Base-by-base conservation (phyloP, 2,113 vertebrate genomes). In the Hemibagrus wyckioides region DNA sequence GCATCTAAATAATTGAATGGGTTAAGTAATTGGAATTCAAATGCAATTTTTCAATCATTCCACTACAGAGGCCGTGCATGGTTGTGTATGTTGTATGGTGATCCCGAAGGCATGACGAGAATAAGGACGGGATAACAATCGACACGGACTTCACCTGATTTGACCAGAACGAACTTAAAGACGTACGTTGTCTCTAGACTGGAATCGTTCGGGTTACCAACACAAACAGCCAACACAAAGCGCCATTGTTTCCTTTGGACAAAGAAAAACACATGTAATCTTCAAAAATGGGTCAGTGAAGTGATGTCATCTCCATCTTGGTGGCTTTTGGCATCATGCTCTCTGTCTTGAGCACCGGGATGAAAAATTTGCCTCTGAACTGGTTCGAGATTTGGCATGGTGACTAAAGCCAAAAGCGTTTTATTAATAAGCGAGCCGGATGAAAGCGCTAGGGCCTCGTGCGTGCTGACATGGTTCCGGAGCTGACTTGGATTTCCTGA, bases 281-380 rank as follows among this genome's bases (percentile, higher is more conserved):
- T 56, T 80, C 65, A 57, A 48, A 61, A 82, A 30, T 50, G 69
- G 69, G 41, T 41, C 50, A 67, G 33, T 73, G 33, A 36, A 30
- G 44, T 82, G 57, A 87, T 48, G 76, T 73, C 76, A 63, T 65
- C 36, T 50, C 39, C n/a, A 41, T 57, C 65, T 80, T 13, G 28
- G 75, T 67, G 67, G 48, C 82, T 61, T 75, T 8, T 54, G 73
- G 76, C 44, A 3, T 54, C 48, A 52, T 67, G 25, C 33, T 41
- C 5, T 82, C 63, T 3, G 54, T 61, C 75, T 79, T 87, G 52
- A 21, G 28, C 52, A 73, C 52, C 65, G 28, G 77, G 13, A 75
- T 50, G 71, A 76, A 76, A n/a, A 85, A 33, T 77, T 56, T 50
- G 71, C 54, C 57, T 85, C 69, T 82, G 39, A 8, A 85, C 41